Evolutionary conservation across 1,140 invertebrate genomes (phyloP), one percentile per base, ranked within the genome.

Genomic region (Drosophila cardini): DNA sequence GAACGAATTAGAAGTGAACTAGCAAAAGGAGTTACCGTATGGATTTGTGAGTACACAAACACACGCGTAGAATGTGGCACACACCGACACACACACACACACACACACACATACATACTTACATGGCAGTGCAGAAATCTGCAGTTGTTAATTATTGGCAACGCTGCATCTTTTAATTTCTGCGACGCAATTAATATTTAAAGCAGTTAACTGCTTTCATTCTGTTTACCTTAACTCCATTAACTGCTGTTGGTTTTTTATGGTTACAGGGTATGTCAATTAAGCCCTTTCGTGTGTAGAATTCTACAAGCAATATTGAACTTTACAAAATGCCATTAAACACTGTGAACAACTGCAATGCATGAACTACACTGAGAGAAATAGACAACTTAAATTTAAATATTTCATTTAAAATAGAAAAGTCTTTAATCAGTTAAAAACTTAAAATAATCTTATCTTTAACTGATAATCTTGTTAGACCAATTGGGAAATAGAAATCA

Each of bases 191-290:
- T 38, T 38, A 11, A 4, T 38, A 4, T 38, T 38, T 38, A 11
- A 38, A 10, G 36, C 36, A 40, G n/a, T 40, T 40, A 40, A 40
- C 38, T 40, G n/a, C n/a, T 40, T 13, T 36, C 8, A 8, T 45
- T 18, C 4, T 45, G 7, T 45, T 18, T 18, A 40, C n/a, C n/a
- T 40, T 13, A 13, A 13, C 38, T 40, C 4, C 38, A 10, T 5
- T 40, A 40, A 13, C 38, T 40, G n/a, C 13, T 4, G 38, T n/a
- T 13, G 4, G 38, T 40, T 40, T n/a, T 50, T 34, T 15, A 15
- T 34, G 30, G 48, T 15, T 34, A 52, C 48, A 52, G 48, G 30
- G 48, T 52, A 52, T 52, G 30, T 7, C 48, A 52, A 52, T 32
- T 34, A 15, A 52, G 4, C 26, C 0, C 6, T 34, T 52, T 30